These are phyloP conservation scores for Carcinoscorpius rotundicauda DNA, from an alignment of 1,140 invertebrate species.

Conservation along the genomic window DNA sequence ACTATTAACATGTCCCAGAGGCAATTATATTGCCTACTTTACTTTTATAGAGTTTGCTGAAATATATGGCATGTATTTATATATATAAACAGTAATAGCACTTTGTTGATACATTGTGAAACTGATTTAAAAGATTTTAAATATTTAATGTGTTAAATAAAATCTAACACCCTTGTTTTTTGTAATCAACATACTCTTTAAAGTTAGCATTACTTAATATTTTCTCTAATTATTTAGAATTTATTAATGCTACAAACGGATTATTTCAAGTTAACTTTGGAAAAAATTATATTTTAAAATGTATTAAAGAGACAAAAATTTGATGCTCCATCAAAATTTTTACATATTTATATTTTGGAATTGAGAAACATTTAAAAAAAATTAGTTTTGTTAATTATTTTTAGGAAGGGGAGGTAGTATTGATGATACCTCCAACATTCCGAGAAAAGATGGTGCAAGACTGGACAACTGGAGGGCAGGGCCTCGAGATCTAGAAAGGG, in stretches of 20 bases:
- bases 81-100: no score
- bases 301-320: no score
- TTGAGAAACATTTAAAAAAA: no score
- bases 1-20: no score
- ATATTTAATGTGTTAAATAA: no score
- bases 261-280: not conserved
- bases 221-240: not conserved
- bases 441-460: slow-evolving; percentile 8
- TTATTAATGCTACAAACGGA: not conserved
- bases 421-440: slow-evolving; percentile 28
- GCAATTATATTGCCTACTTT: no score
- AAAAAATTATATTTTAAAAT: not conserved
- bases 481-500: slow-evolving; percentile 19
- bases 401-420: slow-evolving; percentile 45
- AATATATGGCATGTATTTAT: no score
- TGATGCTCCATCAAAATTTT: no score
- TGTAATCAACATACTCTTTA: not conserved
- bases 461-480: slow-evolving; percentile 12
- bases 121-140: no score
- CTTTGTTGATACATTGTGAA: no score
- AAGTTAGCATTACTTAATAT: not conserved
- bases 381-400: not conserved
- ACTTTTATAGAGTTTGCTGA: no score
- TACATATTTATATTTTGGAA: no score
- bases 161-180: not conserved